phyloP scores from a whole-genome alignment of 1,140 invertebrate genomes.

The Anoplophora glabripennis region DNA sequence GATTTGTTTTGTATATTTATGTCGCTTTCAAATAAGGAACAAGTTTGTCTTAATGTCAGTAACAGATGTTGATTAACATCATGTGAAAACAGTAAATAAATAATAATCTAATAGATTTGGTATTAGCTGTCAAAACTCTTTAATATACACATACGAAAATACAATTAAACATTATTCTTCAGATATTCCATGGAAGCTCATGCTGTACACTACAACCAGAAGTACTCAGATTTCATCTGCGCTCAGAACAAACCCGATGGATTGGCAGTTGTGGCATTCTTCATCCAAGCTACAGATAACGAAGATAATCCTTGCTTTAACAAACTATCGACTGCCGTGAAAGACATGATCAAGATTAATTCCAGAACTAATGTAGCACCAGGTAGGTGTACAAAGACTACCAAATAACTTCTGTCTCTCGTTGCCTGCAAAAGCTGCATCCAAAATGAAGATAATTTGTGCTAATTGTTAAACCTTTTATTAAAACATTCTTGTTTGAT shows the following conservation, averaged over 20 bases:
- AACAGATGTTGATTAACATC: too few relatives aligned
- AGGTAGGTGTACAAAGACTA: constrained; percentile 44
- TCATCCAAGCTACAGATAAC: constrained; percentile 54
- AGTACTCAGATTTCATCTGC: constrained; percentile 64
- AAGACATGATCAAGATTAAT: constrained; percentile 43
- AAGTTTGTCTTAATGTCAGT: too few relatives aligned
- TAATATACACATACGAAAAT: constrained; percentile 1
- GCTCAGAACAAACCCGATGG: constrained; percentile 72
- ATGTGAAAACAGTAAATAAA: too few relatives aligned
- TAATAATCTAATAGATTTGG: neutral
- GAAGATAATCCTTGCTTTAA: constrained; percentile 48
- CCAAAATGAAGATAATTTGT: too few relatives aligned
- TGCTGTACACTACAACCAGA: constrained; percentile 74
- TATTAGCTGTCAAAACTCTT: neutral
- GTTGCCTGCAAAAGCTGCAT: too few relatives aligned
- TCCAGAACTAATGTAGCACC: constrained; percentile 36
- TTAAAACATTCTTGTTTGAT: too few relatives aligned
- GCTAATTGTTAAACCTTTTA: too few relatives aligned
- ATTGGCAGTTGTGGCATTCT: constrained; percentile 70
- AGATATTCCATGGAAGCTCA: constrained; percentile 76
- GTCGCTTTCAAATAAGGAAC: too few relatives aligned
- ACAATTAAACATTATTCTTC: constrained; percentile 15
- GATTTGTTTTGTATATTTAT: too few relatives aligned
- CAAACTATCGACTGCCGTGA: constrained; percentile 44
- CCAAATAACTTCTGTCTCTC: too few relatives aligned